These are phyloP conservation scores for Sylvicola cinctus DNA, from an alignment of 2,888 invertebrate species.

Conservation along the genomic window DNA sequence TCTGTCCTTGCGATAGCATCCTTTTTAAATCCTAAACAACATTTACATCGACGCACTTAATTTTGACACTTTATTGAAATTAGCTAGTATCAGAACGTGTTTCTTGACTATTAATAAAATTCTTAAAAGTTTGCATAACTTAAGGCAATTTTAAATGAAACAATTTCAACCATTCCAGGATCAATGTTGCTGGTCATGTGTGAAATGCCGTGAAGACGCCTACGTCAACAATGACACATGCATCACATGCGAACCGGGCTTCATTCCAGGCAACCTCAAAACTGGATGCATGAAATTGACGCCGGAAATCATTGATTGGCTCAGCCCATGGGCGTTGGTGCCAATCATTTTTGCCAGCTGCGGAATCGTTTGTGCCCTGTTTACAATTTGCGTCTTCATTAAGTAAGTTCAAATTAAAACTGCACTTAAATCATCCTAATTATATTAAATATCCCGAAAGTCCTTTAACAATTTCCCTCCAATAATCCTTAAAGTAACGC, in stretches of 20 bases:
- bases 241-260: conserved; percentile 31
- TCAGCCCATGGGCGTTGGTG: conserved; percentile 42
- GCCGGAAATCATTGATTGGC: conserved; percentile 36
- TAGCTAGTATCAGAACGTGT: too few relatives aligned
- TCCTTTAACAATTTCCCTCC: not conserved
- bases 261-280: conserved; percentile 27
- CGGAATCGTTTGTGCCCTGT: conserved; percentile 37
- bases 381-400: conserved; percentile 42
- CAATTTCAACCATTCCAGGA: too few relatives aligned
- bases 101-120: too few relatives aligned
- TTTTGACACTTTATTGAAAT: too few relatives aligned
- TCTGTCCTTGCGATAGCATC: too few relatives aligned
- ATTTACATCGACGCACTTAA: too few relatives aligned
- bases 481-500: too few relatives aligned
- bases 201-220: conserved; percentile 39
- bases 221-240: conserved; percentile 39
- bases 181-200: conserved; percentile 50
- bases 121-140: too few relatives aligned
- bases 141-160: too few relatives aligned
- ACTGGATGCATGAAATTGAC: conserved; percentile 33
- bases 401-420: conserved; percentile 28
- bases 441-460: not conserved
- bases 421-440: conserved; percentile 7
- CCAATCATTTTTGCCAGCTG: conserved; percentile 37
- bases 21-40: too few relatives aligned